Percentiles rank a stretch among this genome's conserved stretches.
phyloP scores from a whole-genome alignment of 1,140 invertebrate species.

The Dendrolimus kikuchii region DNA sequence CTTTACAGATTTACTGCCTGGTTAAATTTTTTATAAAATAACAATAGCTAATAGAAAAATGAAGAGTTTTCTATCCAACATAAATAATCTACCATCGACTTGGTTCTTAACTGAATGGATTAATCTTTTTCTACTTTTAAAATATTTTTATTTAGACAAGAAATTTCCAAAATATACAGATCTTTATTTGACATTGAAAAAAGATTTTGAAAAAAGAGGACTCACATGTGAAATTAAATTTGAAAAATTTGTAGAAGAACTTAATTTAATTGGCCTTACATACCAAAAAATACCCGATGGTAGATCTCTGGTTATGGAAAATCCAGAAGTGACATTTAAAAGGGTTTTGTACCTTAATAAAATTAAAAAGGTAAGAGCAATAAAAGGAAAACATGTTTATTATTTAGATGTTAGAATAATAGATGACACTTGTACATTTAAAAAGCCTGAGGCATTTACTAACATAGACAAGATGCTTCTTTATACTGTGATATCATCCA shows the following conservation, averaged over 20 bases:
- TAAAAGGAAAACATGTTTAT: conserved; percentile 15
- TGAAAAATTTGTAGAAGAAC: conserved; percentile 5
- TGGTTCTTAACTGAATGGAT: too few species aligned
- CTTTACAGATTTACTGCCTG: too few species aligned
- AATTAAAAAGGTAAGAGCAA: conserved; percentile 19
- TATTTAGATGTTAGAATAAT: conserved; percentile 34
- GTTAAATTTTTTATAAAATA: too few species aligned
- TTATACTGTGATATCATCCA: conserved; percentile 19
- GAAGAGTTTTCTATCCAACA: too few species aligned
- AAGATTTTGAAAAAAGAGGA: not conserved
- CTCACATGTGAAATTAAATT: not conserved
- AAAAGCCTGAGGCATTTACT: conserved; percentile 9
- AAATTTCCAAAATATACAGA: too few species aligned
- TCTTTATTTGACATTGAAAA: too few species aligned
- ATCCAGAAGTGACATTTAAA: conserved; percentile 31
- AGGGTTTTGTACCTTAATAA: conserved; percentile 27
- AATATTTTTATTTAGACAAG: too few species aligned
- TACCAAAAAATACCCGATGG: conserved; percentile 11
- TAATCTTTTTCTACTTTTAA: too few species aligned
- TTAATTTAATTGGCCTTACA: conserved; percentile 17
- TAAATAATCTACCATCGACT: too few species aligned
- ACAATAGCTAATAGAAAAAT: too few species aligned
- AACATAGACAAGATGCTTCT: not conserved
- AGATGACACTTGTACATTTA: conserved; percentile 14
- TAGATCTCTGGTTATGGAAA: conserved; percentile 25